Base-by-base conservation (phyloP, 2,888 invertebrate species). In the Megastigmus dorsalis region DNA sequence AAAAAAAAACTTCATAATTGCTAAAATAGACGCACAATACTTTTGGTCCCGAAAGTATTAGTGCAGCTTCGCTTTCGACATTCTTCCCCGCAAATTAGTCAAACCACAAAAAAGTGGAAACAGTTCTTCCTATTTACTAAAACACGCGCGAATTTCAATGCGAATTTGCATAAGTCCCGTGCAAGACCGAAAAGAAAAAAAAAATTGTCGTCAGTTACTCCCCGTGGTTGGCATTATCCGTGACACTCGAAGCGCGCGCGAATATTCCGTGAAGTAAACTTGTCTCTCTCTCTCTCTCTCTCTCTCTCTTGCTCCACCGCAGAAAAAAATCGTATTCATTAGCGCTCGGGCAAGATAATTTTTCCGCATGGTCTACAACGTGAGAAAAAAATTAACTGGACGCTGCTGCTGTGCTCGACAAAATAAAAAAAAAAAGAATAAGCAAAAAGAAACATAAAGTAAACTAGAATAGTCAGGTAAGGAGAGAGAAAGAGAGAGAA, bases 321-420 rank as follows among this genome's bases (percentile, higher is more conserved):
- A 66, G n/a, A n/a, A 67, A 57, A 63, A 66, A 76, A 70, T 73
- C 50, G 28, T 18, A 76, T 65, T 73, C 73, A 69, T 69, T 73
- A 73, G 60, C 62, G 60, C 20, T 43, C 28, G 26, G n/a, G 23
- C 4, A 54, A 62, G 65, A 67, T 52, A 63, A 73, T 76, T 76
- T 73, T 73, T 68, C 54, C 57, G 66, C 65, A 59, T 76, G 71
- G 59, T 48, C 55, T 45, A 30, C 28, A 23, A 68, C 69, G 73
- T 63, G 69, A 69, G 62, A 69, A 69, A 69, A 68, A 67, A 63
- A 7, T 3, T 13, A 36, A 38, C 50, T 33, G 55, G 41, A 65
- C 69, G 43, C 13, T 10, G n/a, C 23, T 3, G n/a, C n/a, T n/a
- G n/a, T n/a, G n/a, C n/a, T n/a, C n/a, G n/a, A 54, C 18, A 63